A percentile compares a stretch with the other conserved stretches of the same genome.
These are phyloP conservation scores for Pelodiscus sinensis DNA, from an alignment of 2,113 vertebrate species.

Conservation along the genomic window DNA sequence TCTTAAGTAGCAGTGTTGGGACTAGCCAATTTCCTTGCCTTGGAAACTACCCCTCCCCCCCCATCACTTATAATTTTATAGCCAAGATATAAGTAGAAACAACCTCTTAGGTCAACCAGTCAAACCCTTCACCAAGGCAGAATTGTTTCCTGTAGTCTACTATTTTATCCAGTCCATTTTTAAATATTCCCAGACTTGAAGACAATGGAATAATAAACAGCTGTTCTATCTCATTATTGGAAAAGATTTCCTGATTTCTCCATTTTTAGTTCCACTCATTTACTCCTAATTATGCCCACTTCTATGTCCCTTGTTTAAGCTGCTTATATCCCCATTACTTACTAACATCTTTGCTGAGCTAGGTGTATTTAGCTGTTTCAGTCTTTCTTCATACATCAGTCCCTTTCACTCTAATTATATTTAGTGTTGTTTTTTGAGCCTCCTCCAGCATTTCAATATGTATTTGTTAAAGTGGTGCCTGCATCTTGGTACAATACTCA, in stretches of 20 bases:
- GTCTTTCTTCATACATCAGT: not conserved
- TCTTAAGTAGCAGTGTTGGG: not conserved
- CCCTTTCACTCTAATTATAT: not conserved
- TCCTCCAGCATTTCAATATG: accelerated
- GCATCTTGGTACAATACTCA: not conserved
- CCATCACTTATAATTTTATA: not conserved
- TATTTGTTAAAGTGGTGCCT: constrained; percentile 2
- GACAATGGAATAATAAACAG: not conserved
- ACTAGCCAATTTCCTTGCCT: not conserved
- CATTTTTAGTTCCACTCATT: not conserved
- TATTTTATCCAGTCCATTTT: not conserved
- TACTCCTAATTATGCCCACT: not conserved
- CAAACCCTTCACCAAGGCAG: not conserved
- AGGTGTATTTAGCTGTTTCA: not conserved
- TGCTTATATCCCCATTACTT: not conserved
- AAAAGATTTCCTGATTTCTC: not conserved
- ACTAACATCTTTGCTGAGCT: not conserved
- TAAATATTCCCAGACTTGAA: not conserved
- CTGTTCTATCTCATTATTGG: not conserved
- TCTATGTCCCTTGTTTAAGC: not conserved
- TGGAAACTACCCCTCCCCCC: not conserved
- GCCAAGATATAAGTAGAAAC: not conserved
- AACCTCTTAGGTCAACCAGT: not conserved
- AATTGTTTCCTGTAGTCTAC: not conserved
- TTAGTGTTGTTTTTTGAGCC: not conserved